Evolutionary conservation across 30 jellyfish, hydroid and myxozoan species (phyloP).

Genomic region (Phacellophora camtschatica): DNA sequence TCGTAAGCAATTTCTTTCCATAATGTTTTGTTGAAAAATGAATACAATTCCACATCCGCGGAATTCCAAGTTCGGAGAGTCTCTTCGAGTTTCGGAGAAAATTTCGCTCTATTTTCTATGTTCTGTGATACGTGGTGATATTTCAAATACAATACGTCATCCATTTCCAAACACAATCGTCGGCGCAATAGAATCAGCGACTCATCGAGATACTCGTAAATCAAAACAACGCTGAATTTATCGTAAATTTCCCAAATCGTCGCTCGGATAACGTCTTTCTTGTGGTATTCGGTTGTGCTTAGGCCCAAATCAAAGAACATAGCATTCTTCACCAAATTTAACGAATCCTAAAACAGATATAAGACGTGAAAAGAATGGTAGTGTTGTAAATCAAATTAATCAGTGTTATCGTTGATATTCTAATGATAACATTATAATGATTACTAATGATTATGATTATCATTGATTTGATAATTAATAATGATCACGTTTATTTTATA

Average conservation of each 20-base stretch:
- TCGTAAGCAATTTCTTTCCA: constrained; percentile 92
- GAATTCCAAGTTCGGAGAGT: constrained; percentile 74
- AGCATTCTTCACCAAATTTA: constrained; percentile 85
- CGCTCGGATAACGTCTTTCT: constrained; percentile 72
- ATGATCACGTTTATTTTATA: too few relatives aligned
- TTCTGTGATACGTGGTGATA: constrained; percentile 77
- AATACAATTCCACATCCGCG: constrained; percentile 81
- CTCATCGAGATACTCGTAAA: constrained; percentile 93
- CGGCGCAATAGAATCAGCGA: constrained; percentile 81
- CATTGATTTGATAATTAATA: too few relatives aligned
- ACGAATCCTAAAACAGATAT: constrained; percentile 75
- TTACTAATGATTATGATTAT: too few relatives aligned
- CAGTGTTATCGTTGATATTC: too few relatives aligned
- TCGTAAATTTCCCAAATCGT: constrained; percentile 90
- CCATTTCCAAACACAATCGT: constrained; percentile 83
- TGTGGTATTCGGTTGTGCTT: constrained; percentile 95
- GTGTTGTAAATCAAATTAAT: neutral
- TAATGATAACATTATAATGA: too few relatives aligned
- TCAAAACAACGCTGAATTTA: constrained; percentile 75
- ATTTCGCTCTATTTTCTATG: constrained; percentile 46
- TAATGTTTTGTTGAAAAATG: constrained; percentile 78
- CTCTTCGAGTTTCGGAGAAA: constrained; percentile 67
- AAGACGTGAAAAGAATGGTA: neutral
- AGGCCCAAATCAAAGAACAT: constrained; percentile 97
- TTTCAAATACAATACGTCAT: constrained; percentile 79